Percentiles rank a stretch among this genome's conserved stretches.
These are phyloP conservation scores for Drosophila rhopaloa DNA, from an alignment of 1,140 invertebrate species.

Conservation along the genomic window DNA sequence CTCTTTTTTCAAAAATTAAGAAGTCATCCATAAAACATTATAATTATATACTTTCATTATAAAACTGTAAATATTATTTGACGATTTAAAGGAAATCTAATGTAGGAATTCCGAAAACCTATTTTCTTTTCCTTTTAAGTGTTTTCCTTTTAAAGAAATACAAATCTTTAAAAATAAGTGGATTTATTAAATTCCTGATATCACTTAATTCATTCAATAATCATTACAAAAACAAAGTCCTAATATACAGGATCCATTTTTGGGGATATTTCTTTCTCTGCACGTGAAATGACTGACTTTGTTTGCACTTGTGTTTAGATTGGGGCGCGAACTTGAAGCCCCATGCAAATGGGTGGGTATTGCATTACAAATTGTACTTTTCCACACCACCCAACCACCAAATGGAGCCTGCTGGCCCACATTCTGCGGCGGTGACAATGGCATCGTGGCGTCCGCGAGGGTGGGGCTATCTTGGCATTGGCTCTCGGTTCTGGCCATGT, in stretches of 20 bases:
- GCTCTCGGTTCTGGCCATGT: conserved; percentile 29
- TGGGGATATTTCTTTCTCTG: conserved; percentile 19
- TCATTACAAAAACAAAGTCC: not conserved
- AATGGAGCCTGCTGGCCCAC: conserved; percentile 37
- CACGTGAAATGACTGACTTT: conserved; percentile 31
- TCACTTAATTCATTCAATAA: too few relatives aligned
- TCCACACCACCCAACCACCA: conserved; percentile 45
- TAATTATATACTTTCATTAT: not conserved
- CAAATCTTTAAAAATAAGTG: too few relatives aligned
- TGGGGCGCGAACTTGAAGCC: conserved; percentile 40
- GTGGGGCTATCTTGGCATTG: conserved; percentile 43
- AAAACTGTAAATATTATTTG: not conserved
- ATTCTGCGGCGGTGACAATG: conserved; percentile 54
- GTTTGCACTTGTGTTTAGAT: conserved; percentile 57
- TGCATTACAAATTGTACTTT: conserved; percentile 79
- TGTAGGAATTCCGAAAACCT: too few relatives aligned
- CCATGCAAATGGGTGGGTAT: conserved; percentile 73
- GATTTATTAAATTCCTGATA: too few relatives aligned
- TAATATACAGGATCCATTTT: not conserved
- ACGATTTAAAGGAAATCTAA: too few relatives aligned
- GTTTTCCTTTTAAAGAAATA: too few relatives aligned
- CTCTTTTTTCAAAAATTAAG: too few relatives aligned
- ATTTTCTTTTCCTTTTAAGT: too few relatives aligned
- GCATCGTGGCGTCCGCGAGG: conserved; percentile 24
- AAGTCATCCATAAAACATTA: too few relatives aligned